Evolutionary conservation across 2,113 vertebrate genomes (phyloP).

Genomic region (Perca fluviatilis): DNA sequence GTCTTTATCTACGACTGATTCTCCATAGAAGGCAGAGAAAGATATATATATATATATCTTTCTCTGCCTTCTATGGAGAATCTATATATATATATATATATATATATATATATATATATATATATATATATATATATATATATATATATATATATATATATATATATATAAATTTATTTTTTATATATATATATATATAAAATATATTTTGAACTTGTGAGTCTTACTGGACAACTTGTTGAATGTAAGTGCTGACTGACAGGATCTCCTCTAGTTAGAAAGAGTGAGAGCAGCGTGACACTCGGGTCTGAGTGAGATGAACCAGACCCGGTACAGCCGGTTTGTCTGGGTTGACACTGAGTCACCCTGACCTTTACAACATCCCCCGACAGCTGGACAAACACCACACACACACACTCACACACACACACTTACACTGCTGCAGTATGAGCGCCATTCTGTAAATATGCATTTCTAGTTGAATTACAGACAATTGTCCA

Average conservation of each 20-base stretch:
- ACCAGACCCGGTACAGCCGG: constrained; percentile 51
- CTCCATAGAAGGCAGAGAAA: no score
- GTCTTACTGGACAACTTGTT: no score
- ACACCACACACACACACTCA: constrained; percentile 28
- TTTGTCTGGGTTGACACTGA: constrained; percentile 44
- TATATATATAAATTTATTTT: no score
- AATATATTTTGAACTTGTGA: no score
- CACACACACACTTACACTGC: constrained; percentile 18
- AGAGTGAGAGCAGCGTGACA: not conserved
- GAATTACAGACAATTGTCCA: not conserved
- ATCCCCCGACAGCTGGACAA: constrained; percentile 58
- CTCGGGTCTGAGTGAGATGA: constrained; percentile 37
- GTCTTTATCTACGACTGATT: not conserved
- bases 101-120: no score
- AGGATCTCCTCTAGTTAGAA: constrained; percentile 1
- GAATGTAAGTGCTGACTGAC: not conserved
- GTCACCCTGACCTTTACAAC: constrained; percentile 60
- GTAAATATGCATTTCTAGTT: constrained; percentile 17
- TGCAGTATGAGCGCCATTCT: not conserved
- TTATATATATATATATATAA: no score
- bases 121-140: no score
- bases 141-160: no score
- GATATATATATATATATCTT: no score
- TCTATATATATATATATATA: no score
- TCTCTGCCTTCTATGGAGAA: no score